phyloP scores from a whole-genome alignment of 1,140 invertebrate species.

The Parasteatoda tepidariorum region DNA sequence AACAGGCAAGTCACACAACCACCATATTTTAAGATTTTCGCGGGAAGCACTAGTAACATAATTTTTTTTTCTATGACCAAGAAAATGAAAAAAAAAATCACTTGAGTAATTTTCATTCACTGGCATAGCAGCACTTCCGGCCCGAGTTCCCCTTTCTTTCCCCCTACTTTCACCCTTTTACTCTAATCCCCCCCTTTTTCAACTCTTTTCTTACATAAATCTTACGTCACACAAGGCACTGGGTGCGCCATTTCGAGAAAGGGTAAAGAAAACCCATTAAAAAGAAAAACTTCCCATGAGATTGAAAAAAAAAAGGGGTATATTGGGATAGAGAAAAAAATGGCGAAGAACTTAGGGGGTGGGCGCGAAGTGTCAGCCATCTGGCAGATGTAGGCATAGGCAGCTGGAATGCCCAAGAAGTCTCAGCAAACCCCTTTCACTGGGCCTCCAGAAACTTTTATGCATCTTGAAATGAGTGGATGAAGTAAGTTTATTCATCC shows the following conservation, averaged over 20 bases:
- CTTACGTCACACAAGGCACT: not conserved
- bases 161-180: constrained; percentile 2
- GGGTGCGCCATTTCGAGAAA: not conserved
- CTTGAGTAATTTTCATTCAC: too few relatives aligned
- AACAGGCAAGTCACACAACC: too few relatives aligned
- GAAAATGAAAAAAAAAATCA: too few relatives aligned
- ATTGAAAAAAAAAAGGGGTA: not conserved
- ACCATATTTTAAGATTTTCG: too few relatives aligned
- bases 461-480: too few relatives aligned
- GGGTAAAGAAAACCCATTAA: not conserved
- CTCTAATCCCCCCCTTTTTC: constrained; percentile 12
- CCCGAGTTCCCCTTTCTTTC: not conserved
- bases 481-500: too few relatives aligned
- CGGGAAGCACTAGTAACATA: too few relatives aligned
- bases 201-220: constrained; percentile 23
- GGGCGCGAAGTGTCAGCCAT: constrained; percentile 4
- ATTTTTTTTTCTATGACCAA: too few relatives aligned
- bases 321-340: not conserved
- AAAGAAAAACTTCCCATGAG: constrained; percentile 22
- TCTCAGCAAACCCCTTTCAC: constrained; percentile 22
- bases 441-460: constrained; percentile 26
- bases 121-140: constrained; percentile 40
- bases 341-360: constrained; percentile 15
- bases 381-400: constrained; percentile 6
- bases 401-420: constrained; percentile 23